Base-by-base conservation (phyloP, 2,888 invertebrate species). In the Lasioglossum oenotherae region DNA sequence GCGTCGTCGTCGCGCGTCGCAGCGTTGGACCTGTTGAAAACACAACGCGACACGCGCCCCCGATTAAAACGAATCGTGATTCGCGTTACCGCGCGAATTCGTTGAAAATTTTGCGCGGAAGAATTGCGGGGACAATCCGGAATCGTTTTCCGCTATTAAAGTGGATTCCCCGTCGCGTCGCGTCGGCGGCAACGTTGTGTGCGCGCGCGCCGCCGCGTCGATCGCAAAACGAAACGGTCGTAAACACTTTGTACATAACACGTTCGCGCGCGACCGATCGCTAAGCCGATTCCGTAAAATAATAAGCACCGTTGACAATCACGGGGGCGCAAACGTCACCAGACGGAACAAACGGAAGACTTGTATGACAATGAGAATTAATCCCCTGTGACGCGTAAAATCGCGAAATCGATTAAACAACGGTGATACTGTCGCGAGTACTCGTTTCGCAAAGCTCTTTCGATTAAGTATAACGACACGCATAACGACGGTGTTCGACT, bases 251-350 rank as follows among this genome's bases (percentile, higher is more conserved):
- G 60, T 31, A 31, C 31, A 31, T 64, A 64, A 64, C 64, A n/a
- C 27, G 27, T 46, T 27, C 6, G 38, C 12, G 23, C 49, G 35
- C 27, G 16, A 16, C 10, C 44, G 73, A 78, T 82, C 31, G 31
- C n/a, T 78, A 41, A 78, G 64, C 60, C 49, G 73, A 78, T 73
- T 82, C 23, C 5, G 23, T 44, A 19, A 73, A 69, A 74, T 10
- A 64, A 74, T 41, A 82, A 79, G 64, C 38, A 60, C 46, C 53
- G 19, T 53, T 27, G 53, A 23, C n/a, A 49, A 41, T 41, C 35
- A 14, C 10, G 14, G 60, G 5, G 60, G 27, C 27, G 27, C 53
- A 23, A 60, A 27, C 60, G 27, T 27, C 60, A 1, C 14, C 60
- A 5, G 23, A 14, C 46, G 53, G 16, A 16, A 31, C 64, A 31